Percentiles rank a stretch among this genome's conserved stretches.
Conservation (phyloP, 2,797 vertebrate species). For the Tympanoctomys barrerae region DNA sequence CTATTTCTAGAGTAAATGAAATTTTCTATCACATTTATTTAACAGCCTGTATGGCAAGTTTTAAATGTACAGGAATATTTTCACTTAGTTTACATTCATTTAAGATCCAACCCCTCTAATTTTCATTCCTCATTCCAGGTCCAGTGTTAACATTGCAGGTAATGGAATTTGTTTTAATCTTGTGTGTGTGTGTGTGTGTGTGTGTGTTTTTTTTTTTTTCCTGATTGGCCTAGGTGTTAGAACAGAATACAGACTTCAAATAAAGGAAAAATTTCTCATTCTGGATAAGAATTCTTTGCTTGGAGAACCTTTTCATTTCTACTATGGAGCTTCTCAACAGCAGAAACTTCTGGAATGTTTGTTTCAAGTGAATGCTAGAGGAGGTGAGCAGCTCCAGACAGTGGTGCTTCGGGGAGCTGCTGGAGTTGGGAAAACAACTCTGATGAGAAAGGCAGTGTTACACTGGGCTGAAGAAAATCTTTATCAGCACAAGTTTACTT, state of each 20-base stretch:
- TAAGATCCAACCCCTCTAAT: not conserved
- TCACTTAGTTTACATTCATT: conserved; percentile 36
- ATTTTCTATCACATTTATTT: not conserved
- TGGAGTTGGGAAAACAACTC: conserved; percentile 80
- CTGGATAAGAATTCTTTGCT: conserved; percentile 43
- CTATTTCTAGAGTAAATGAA: not conserved
- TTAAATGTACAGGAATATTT: conserved; percentile 10
- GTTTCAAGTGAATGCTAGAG: conserved; percentile 54
- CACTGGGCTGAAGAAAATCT: conserved; percentile 80
- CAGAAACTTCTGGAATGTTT: conserved; percentile 44
- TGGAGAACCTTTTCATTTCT: conserved; percentile 40
- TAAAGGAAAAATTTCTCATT: conserved; percentile 68
- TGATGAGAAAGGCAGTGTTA: conserved; percentile 76
- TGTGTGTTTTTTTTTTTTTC: not conserved
- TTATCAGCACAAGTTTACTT: conserved; percentile 73
- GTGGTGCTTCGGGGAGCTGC: conserved; percentile 78
- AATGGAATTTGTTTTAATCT: conserved; percentile 41
- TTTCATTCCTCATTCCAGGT: not conserved
- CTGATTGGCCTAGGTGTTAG: conserved; percentile 57
- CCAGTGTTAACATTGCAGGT: conserved; percentile 8
- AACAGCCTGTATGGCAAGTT: not conserved
- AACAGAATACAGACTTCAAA: conserved; percentile 71
- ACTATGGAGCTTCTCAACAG: not conserved
- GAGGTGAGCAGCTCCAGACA: not conserved
- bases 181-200: not conserved